Conservation (phyloP, 2,113 vertebrate species). For the Antechinus stuartii region DNA sequence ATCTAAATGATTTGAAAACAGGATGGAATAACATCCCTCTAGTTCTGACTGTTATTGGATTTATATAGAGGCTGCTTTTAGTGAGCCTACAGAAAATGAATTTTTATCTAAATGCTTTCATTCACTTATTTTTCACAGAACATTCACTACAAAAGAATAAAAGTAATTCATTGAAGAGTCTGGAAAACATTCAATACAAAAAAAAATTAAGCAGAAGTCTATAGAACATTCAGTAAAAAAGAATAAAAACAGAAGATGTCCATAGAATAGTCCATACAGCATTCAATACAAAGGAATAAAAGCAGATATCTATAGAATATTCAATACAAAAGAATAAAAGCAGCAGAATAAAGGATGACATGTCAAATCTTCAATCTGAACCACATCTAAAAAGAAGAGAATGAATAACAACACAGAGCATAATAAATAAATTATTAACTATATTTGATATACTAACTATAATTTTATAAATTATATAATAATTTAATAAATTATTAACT, state of each 20-base stretch:
- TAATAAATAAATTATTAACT: neutral
- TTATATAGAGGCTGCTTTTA: neutral
- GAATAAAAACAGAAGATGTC: neutral
- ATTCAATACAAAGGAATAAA: too few relatives aligned
- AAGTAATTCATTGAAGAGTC: too few relatives aligned
- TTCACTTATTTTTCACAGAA: neutral
- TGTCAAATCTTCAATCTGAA: neutral
- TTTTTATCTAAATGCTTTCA: neutral
- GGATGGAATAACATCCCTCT: neutral
- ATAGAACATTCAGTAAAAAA: too few relatives aligned
- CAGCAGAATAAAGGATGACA: neutral
- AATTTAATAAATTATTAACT: neutral
- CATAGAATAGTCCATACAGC: too few relatives aligned
- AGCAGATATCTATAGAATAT: too few relatives aligned
- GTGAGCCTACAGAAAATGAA: neutral
- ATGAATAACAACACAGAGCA: neutral
- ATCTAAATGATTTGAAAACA: neutral
- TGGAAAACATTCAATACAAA: too few relatives aligned
- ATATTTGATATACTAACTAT: neutral
- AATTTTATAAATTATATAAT: too few relatives aligned
- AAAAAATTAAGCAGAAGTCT: too few relatives aligned
- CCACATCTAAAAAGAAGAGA: neutral
- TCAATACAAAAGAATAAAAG: neutral
- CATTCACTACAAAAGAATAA: too few relatives aligned
- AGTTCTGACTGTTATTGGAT: too few relatives aligned